A percentile compares a stretch with the other conserved stretches of the same genome.
phyloP scores from a whole-genome alignment of 2,888 invertebrate genomes.

The Blastobasis lacticolella region DNA sequence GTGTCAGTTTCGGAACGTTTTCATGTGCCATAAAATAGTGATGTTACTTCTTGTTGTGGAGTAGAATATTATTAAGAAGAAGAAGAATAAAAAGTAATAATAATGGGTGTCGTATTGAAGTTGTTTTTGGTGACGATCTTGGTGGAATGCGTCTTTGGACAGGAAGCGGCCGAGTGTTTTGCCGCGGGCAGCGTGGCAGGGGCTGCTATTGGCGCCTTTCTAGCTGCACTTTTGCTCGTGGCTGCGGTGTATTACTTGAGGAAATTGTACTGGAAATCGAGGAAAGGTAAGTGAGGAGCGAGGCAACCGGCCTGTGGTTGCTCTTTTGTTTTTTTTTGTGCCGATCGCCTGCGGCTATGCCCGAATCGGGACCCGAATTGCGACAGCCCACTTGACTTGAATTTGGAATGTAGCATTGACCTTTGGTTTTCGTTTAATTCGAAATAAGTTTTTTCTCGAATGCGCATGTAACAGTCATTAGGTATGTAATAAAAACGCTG shows the following conservation, averaged over 20 bases:
- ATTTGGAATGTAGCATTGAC: constrained; percentile 17
- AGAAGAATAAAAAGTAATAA: constrained; percentile 17
- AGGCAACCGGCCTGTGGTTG: not conserved
- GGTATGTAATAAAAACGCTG: too few species aligned
- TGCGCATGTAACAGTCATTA: too few species aligned
- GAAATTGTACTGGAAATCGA: constrained; percentile 77
- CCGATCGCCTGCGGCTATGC: constrained; percentile 4
- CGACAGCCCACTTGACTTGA: constrained; percentile 12
- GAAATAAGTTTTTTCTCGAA: too few species aligned
- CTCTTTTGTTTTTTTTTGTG: constrained; percentile 6
- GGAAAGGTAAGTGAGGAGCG: constrained; percentile 59
- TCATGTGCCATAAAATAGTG: constrained; percentile 58
- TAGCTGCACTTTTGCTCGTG: constrained; percentile 76
- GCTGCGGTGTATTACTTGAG: constrained; percentile 74
- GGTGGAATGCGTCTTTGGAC: constrained; percentile 61
- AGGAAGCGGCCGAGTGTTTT: constrained; percentile 72
- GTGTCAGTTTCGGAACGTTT: constrained; percentile 33
- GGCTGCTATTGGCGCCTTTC: constrained; percentile 80
- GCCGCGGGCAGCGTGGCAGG: constrained; percentile 81
- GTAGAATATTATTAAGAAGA: not conserved
- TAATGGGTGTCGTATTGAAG: constrained; percentile 61
- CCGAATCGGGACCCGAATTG: not conserved
- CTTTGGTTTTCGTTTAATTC: constrained; percentile 5
- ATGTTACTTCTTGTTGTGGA: constrained; percentile 19
- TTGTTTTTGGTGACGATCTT: constrained; percentile 60